Base-by-base conservation (phyloP, 2,113 vertebrate species). In the Gallinago jamesoni region DNA sequence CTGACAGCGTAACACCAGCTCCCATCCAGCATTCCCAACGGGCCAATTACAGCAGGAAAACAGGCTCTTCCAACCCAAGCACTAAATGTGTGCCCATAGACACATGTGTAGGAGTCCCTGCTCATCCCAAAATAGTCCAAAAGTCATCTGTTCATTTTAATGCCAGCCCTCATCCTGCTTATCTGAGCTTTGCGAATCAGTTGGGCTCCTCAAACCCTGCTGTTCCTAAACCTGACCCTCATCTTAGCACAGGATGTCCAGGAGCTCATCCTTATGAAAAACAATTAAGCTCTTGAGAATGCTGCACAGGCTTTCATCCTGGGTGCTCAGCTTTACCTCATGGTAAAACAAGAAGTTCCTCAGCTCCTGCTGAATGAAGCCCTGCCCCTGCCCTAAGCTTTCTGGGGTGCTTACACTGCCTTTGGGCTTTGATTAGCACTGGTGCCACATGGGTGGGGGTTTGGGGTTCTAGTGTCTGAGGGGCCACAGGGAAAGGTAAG, bases 41-140 rank as follows among this genome's bases (percentile, higher is more conserved):
- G 35, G 53, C 24, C 48, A 68, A 45, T 82, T 82, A 53, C 53
- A 81, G 93, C 64, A 83, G 84, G 87, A 84, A 79, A 93, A 73
- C 84, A 89, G 84, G 91, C 77, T 97, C 43, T 92, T 87, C 91
- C 84, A 76, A 76, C 14, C 48, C 81, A n/a, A 84, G 70, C 30
- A 6, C 25, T 56, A 39, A 76, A 18, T 52, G 66, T 87, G 33
- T 68, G 77, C 77, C 91, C 11, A 30, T 20, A 53, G 87, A 87
- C 52, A 47, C 21, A 28, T 59, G 83, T 19, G 74, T 35, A 55
- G 84, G 30, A 91, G 87, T 78, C 35, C 43, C 53, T 94, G 57
- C 62, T 79, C 50, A 41, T 62, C 23, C 56, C 89, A 68, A 89
- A 94, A 91, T 11, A 89, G 33, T 76, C 80, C 81, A 68, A 35